These are phyloP conservation scores for Heliconius himera DNA, from an alignment of 1,140 invertebrate genomes.

Conservation along the genomic window DNA sequence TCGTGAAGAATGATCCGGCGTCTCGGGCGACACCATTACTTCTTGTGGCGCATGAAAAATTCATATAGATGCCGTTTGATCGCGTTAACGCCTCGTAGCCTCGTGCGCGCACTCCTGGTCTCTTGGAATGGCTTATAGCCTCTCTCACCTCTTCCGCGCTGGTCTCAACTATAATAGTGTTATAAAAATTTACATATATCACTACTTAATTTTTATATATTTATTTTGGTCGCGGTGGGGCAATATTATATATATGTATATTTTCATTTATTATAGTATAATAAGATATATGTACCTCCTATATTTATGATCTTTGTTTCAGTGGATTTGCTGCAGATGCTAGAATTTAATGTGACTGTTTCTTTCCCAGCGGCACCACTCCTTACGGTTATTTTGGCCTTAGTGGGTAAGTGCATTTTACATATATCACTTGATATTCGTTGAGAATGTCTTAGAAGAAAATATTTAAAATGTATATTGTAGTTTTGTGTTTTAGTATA, in stretches of 20 bases:
- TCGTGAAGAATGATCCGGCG: slow-evolving; percentile 79
- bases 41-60: slow-evolving; percentile 68
- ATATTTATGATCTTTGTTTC: slow-evolving; percentile 74
- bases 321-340: slow-evolving; percentile 98
- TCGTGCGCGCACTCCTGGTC: slow-evolving; percentile 65
- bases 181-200: slow-evolving; percentile 36
- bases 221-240: background rate
- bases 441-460: background rate
- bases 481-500: background rate
- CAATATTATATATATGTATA: background rate
- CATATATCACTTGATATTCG: background rate
- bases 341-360: slow-evolving; percentile 96
- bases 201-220: slow-evolving; percentile 45
- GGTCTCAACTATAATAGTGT: slow-evolving; percentile 31
- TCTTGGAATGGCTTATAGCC: slow-evolving; percentile 55
- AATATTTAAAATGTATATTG: background rate
- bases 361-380: slow-evolving; percentile 97
- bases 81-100: slow-evolving; percentile 59
- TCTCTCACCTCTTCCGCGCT: slow-evolving; percentile 4
- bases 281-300: background rate
- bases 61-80: slow-evolving; percentile 69
- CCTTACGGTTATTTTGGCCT: slow-evolving; percentile 97
- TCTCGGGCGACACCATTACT: slow-evolving; percentile 60
- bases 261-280: background rate
- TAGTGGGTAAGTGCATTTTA: slow-evolving; percentile 92